phyloP scores from a whole-genome alignment of 2,888 invertebrate species.

The Lepidonotus clava region DNA sequence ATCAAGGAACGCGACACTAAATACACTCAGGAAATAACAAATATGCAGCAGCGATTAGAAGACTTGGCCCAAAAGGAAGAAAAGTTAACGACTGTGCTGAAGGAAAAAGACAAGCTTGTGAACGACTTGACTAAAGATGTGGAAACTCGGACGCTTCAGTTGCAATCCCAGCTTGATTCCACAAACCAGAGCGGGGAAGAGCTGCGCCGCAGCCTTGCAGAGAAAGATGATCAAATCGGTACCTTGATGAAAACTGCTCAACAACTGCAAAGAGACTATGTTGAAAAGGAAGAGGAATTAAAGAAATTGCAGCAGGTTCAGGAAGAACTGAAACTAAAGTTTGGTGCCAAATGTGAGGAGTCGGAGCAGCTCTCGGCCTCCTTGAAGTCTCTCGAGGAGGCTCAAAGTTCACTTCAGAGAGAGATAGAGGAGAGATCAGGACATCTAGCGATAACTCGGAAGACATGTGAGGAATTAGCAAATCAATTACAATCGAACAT shows the following conservation, averaged over 20 bases:
- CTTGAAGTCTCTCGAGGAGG: neutral
- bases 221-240: conserved; percentile 56
- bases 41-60: neutral
- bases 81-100: neutral
- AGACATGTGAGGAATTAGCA: conserved; percentile 29
- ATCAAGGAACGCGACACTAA: conserved; percentile 31
- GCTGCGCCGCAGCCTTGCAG: neutral
- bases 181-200: conserved; percentile 40
- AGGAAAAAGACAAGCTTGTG: neutral
- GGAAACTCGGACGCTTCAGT: neutral
- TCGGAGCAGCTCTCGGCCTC: neutral
- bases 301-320: neutral
- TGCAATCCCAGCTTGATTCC: conserved; percentile 39
- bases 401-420: neutral
- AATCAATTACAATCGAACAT: conserved; percentile 18
- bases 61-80: neutral
- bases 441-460: conserved; percentile 1
- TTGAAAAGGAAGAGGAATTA: conserved; percentile 38
- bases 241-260: conserved; percentile 47
- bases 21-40: conserved; percentile 32
- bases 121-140: neutral
- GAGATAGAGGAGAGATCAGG: conserved; percentile 34
- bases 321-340: neutral
- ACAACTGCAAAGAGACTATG: neutral
- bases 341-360: conserved; percentile 2